Evolutionary conservation across 2,797 vertebrate species (phyloP).

Genomic region (Myiothlypis chrysogaster): DNA sequence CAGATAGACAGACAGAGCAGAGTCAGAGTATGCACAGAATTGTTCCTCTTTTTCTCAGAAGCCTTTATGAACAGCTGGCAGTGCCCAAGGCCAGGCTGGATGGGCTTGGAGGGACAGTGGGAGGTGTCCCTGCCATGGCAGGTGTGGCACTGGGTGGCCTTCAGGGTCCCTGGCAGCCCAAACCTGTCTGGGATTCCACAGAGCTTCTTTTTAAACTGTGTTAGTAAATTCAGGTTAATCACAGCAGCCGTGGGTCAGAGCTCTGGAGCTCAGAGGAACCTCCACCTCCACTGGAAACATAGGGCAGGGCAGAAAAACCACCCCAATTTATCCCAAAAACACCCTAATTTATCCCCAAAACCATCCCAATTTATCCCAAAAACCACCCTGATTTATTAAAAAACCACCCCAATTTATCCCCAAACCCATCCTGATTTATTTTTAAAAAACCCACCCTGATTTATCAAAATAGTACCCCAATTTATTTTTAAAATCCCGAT

Average conservation of each 20-base stretch:
- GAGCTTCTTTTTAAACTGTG: accelerated
- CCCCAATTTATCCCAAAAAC: neutral
- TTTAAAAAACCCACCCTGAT: neutral
- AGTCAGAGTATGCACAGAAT: accelerated
- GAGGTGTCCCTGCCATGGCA: neutral
- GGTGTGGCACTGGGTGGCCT: neutral
- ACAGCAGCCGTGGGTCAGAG: accelerated
- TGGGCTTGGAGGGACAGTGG: neutral
- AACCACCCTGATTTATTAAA: neutral
- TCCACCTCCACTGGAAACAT: accelerated
- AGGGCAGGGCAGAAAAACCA: accelerated
- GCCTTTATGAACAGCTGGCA: neutral
- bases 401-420: neutral
- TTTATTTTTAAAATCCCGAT: neutral
- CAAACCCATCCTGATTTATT: neutral
- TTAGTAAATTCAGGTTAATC: accelerated
- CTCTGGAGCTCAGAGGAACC: neutral
- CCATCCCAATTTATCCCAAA: accelerated
- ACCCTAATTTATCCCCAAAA: neutral
- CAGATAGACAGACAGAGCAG: accelerated
- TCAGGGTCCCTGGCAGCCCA: neutral
- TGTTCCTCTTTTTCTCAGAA: too few relatives aligned
- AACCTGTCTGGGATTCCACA: accelerated
- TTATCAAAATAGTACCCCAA: neutral
- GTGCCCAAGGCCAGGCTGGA: neutral